These are phyloP conservation scores for Druon quercuslanigerum DNA, from an alignment of 1,140 invertebrate species.

Conservation along the genomic window DNA sequence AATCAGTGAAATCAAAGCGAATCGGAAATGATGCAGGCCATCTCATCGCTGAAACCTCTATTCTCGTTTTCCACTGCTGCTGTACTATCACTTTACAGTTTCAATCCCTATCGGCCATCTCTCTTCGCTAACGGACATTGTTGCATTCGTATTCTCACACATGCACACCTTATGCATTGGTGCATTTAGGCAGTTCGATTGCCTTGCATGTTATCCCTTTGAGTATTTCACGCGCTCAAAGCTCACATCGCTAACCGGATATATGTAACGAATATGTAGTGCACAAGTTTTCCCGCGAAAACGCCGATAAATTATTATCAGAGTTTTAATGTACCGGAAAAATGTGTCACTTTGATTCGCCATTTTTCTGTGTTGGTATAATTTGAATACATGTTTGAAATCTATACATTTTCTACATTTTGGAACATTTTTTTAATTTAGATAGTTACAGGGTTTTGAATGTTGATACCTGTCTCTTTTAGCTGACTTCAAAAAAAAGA, in stretches of 20 bases:
- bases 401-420: too few species aligned
- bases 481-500: too few species aligned
- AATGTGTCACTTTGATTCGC: not conserved
- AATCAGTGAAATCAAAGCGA: conserved; percentile 61
- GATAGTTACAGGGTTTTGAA: too few species aligned
- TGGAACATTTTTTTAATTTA: too few species aligned
- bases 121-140: conserved; percentile 22
- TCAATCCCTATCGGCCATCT: conserved; percentile 4
- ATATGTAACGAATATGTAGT: conserved; percentile 14
- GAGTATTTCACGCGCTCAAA: conserved; percentile 28
- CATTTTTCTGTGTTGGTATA: not conserved
- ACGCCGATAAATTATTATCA: not conserved
- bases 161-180: not conserved
- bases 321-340: not conserved
- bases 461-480: too few species aligned
- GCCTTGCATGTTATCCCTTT: conserved; percentile 27
- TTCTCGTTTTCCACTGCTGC: conserved; percentile 33
- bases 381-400: too few species aligned
- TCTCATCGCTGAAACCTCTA: conserved; percentile 35
- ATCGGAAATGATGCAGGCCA: conserved; percentile 59
- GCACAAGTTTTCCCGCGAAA: conserved; percentile 7
- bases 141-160: not conserved
- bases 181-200: conserved; percentile 26
- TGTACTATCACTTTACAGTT: not conserved
- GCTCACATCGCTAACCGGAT: conserved; percentile 20